phyloP scores from a whole-genome alignment of 2,888 invertebrate genomes.

The Dorcus hopei region DNA sequence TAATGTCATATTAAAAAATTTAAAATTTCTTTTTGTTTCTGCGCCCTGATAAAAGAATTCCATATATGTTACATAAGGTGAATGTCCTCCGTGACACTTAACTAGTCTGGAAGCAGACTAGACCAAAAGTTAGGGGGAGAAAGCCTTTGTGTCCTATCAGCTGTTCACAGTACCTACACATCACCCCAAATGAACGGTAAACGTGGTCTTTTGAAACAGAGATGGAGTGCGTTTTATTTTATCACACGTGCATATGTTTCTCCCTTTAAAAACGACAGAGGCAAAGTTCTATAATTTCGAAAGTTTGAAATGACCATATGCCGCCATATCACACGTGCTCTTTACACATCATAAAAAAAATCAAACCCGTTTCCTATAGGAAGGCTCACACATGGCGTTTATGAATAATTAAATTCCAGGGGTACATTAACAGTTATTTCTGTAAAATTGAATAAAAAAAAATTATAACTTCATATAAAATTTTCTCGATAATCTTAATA shows the following conservation, averaged over 20 bases:
- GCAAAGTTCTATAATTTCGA: slow-evolving; percentile 9
- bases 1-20: too few species aligned
- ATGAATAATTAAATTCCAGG: slow-evolving; percentile 2
- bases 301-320: slow-evolving; percentile 28
- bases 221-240: neutral
- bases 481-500: too few species aligned
- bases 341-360: slow-evolving; percentile 2
- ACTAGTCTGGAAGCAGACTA: slow-evolving; percentile 23
- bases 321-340: slow-evolving; percentile 16
- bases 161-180: slow-evolving; percentile 21
- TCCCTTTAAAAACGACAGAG: slow-evolving; percentile 12
- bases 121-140: slow-evolving; percentile 27
- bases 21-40: too few species aligned
- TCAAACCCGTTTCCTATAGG: slow-evolving; percentile 18
- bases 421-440: slow-evolving; percentile 16
- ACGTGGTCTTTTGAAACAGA: neutral
- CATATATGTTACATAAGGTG: slow-evolving; percentile 13
- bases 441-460: neutral
- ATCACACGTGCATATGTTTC: slow-evolving; percentile 1
- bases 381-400: slow-evolving; percentile 1
- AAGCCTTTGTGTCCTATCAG: slow-evolving; percentile 30
- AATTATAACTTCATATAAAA: too few species aligned
- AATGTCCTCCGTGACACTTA: slow-evolving; percentile 26
- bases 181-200: slow-evolving; percentile 8
- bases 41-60: too few species aligned